These are phyloP conservation scores for Pogoniulus pusillus DNA, from an alignment of 2,797 vertebrate genomes.

Conservation along the genomic window DNA sequence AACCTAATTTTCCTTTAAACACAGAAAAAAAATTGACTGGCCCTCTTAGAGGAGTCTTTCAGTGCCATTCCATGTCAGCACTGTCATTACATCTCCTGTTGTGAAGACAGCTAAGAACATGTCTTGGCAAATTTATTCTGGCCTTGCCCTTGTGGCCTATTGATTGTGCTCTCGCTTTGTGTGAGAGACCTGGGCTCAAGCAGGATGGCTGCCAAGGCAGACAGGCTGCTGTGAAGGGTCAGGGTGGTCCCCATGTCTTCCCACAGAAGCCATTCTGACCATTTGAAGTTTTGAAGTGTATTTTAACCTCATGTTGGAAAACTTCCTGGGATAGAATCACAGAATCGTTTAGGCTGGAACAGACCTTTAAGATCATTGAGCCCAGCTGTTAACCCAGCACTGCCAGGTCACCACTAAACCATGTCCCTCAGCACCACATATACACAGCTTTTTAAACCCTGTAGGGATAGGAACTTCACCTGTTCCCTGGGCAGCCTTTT, in stretches of 20 bases:
- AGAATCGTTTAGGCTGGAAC: no score
- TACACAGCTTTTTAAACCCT: no score
- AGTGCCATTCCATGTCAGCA: slow-evolving; percentile 44
- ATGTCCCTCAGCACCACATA: no score
- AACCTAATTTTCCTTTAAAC: slow-evolving; percentile 56
- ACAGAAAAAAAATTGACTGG: slow-evolving; percentile 27
- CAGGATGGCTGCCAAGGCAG: neutral
- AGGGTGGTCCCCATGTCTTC: neutral
- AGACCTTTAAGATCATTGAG: no score
- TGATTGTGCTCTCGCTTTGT: neutral
- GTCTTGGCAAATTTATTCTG: slow-evolving; percentile 52
- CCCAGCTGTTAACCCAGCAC: no score
- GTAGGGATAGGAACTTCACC: no score
- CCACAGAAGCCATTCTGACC: neutral
- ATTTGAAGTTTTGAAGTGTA: neutral
- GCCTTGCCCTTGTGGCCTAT: slow-evolving; percentile 32
- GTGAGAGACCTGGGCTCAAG: neutral
- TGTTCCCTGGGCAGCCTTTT: no score
- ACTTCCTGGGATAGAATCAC: neutral
- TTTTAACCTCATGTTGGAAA: neutral
- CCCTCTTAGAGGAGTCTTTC: slow-evolving; percentile 30
- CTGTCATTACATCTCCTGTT: slow-evolving; percentile 39
- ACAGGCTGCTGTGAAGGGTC: neutral
- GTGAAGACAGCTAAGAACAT: slow-evolving; percentile 19
- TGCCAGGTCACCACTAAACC: no score